phyloP scores from a whole-genome alignment of 2,888 invertebrate species.

The Erpobdella octoculata region DNA sequence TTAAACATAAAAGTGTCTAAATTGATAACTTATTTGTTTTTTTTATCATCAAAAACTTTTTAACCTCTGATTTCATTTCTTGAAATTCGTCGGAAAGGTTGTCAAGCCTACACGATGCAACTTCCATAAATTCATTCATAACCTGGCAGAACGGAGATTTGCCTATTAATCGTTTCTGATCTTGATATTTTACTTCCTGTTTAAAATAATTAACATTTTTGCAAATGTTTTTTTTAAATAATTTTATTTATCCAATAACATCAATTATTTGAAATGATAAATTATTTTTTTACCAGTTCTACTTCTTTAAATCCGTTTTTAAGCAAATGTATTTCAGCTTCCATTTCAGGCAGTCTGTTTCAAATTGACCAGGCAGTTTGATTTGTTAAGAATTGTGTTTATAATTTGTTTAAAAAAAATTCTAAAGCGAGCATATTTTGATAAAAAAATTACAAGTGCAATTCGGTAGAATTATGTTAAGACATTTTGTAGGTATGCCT shows the following conservation, averaged over 20 bases:
- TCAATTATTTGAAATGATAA: too few species aligned
- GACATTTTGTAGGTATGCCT: too few species aligned
- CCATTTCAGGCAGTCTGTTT: slow-evolving; percentile 75
- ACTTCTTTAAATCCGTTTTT: slow-evolving; percentile 77
- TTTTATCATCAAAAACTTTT: neutral
- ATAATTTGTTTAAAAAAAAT: too few species aligned
- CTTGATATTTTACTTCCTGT: slow-evolving; percentile 77
- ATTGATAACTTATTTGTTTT: neutral
- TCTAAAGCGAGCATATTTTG: too few species aligned
- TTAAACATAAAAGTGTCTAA: neutral
- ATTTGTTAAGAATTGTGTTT: too few species aligned
- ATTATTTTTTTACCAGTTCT: slow-evolving; percentile 56
- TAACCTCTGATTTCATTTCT: slow-evolving; percentile 80
- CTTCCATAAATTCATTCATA: slow-evolving; percentile 87
- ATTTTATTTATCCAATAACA: neutral
- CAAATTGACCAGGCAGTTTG: too few species aligned
- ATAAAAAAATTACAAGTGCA: too few species aligned
- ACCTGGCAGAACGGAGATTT: slow-evolving; percentile 60
- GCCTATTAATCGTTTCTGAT: slow-evolving; percentile 63
- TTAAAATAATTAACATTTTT: neutral
- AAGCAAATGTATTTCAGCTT: slow-evolving; percentile 76
- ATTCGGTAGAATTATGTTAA: too few species aligned
- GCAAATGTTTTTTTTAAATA: neutral
- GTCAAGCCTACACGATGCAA: slow-evolving; percentile 80
- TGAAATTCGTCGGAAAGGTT: slow-evolving; percentile 85